A percentile compares a stretch with the other conserved stretches of the same genome.
These are phyloP conservation scores for Emesis furor DNA, from an alignment of 2,888 invertebrate species.

Conservation along the genomic window DNA sequence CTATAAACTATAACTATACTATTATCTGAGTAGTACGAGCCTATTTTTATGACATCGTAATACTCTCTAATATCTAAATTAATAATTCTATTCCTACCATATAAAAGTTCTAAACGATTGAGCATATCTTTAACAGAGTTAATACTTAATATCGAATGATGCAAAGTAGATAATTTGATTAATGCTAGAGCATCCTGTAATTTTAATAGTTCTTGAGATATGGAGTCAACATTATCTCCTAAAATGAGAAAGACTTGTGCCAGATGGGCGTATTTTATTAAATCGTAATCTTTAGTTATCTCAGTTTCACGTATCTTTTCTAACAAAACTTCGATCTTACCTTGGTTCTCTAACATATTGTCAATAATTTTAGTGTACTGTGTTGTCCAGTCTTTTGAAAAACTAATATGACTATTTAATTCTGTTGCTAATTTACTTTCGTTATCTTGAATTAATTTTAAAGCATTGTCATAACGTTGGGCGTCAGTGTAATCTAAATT, in stretches of 20 bases:
- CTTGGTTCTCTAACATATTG: slow-evolving; percentile 6
- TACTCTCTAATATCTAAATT: slow-evolving; percentile 54
- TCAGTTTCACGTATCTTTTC: not conserved
- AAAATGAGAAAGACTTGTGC: slow-evolving; percentile 12
- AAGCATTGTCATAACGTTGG: too few species aligned
- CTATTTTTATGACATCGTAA: slow-evolving; percentile 55
- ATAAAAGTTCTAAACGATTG: slow-evolving; percentile 41
- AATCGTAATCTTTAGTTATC: slow-evolving; percentile 30
- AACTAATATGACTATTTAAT: too few species aligned
- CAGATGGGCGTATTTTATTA: slow-evolving; percentile 62
- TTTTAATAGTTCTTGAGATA: slow-evolving; percentile 47
- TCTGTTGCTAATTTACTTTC: too few species aligned
- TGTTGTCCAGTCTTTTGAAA: too few species aligned
- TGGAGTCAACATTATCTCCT: slow-evolving; percentile 1
- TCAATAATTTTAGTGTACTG: too few species aligned
- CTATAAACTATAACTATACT: slow-evolving; percentile 49
- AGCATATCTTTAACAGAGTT: slow-evolving; percentile 53
- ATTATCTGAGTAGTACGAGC: slow-evolving; percentile 45
- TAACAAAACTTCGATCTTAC: slow-evolving; percentile 13
- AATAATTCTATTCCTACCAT: slow-evolving; percentile 33
- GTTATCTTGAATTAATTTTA: too few species aligned
- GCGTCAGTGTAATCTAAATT: too few species aligned
- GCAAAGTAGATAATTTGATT: not conserved
- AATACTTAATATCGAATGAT: slow-evolving; percentile 10
- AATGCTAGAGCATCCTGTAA: slow-evolving; percentile 63